These are phyloP conservation scores for Enteromius thamalakanensis DNA, from an alignment of 2,797 vertebrate genomes.

Conservation along the genomic window DNA sequence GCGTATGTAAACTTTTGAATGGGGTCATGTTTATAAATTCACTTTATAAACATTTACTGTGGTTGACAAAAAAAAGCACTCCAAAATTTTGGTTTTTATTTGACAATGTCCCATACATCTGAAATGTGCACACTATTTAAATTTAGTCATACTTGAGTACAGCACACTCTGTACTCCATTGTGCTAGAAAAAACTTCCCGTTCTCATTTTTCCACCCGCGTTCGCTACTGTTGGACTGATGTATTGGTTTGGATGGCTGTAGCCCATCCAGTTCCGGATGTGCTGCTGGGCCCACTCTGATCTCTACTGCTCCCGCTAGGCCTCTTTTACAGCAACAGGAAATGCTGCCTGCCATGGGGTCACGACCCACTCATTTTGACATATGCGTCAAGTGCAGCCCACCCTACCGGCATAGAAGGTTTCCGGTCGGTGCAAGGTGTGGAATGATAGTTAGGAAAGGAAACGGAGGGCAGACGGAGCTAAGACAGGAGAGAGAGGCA, in stretches of 20 bases:
- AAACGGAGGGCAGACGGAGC: conserved; percentile 48
- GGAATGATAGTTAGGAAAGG: conserved; percentile 67
- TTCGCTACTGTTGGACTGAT: conserved; percentile 69
- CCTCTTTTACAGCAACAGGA: conserved; percentile 77
- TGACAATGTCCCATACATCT: not conserved
- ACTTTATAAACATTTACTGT: too few species aligned
- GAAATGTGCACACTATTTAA: not conserved
- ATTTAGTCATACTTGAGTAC: not conserved
- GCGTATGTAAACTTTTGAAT: too few species aligned
- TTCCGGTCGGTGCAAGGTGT: conserved; percentile 78
- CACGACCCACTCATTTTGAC: conserved; percentile 74
- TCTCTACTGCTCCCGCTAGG: conserved; percentile 69
- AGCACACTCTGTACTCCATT: not conserved
- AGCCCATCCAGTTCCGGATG: conserved; percentile 67
- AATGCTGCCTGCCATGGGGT: conserved; percentile 72
- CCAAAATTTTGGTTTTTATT: not conserved
- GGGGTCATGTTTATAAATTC: too few species aligned
- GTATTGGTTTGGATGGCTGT: conserved; percentile 65
- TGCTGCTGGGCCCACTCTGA: conserved; percentile 66
- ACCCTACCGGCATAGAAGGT: conserved; percentile 68
- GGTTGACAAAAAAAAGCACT: too few species aligned
- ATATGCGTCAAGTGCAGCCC: conserved; percentile 75
- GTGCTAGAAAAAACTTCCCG: not conserved
- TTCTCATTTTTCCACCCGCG: conserved; percentile 19
- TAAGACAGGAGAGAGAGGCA: conserved; percentile 26